phyloP scores from a whole-genome alignment of 92 coral and sea anemone species.

The Paragorgia papillata region DNA sequence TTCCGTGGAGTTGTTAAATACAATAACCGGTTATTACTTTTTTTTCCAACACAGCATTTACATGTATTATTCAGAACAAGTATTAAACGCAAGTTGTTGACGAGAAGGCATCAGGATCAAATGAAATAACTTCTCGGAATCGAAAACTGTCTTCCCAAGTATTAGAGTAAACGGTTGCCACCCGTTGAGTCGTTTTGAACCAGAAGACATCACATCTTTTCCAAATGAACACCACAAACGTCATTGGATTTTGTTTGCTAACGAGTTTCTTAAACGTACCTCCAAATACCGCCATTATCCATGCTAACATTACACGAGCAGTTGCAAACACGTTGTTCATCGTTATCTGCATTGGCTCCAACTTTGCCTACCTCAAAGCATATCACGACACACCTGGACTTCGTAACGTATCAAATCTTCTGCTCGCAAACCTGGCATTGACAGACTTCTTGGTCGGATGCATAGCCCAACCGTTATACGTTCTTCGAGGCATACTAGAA shows the following conservation, averaged over 20 bases:
- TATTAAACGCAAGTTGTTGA: too few species aligned
- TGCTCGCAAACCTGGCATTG: background rate
- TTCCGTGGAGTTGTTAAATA: too few species aligned
- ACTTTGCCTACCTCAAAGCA: background rate
- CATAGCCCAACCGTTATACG: conserved; percentile 9
- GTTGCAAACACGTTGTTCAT: background rate
- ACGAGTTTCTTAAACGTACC: background rate
- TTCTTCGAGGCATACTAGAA: conserved; percentile 4
- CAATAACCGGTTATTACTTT: too few species aligned
- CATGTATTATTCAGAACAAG: too few species aligned
- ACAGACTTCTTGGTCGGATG: background rate
- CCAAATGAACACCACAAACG: background rate
- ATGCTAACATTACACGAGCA: conserved; percentile 1
- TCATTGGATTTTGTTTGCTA: background rate
- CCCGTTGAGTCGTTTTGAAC: too few species aligned
- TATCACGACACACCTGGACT: background rate
- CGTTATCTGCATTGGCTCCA: background rate
- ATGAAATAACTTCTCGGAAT: too few species aligned
- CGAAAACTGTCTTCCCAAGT: too few species aligned
- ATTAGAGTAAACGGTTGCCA: too few species aligned
- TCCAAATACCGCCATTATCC: background rate
- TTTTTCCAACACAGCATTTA: too few species aligned
- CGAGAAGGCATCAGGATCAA: too few species aligned
- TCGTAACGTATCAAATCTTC: background rate
- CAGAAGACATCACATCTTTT: too few species aligned